Base-by-base conservation (phyloP, 2,888 invertebrate species). In the Cordilura impudica region DNA sequence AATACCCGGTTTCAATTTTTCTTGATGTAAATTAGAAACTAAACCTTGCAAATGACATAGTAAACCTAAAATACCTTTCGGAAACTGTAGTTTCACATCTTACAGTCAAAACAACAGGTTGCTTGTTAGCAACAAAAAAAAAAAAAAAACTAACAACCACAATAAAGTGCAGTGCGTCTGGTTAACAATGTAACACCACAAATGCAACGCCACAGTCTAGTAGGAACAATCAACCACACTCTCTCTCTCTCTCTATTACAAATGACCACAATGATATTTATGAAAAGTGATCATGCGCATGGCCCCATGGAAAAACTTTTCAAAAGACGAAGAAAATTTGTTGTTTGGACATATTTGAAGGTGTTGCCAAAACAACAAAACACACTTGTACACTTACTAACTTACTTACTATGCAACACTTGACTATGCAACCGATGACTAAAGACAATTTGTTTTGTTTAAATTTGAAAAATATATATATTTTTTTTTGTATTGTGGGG, bases 361-460 rank as follows among this genome's bases (percentile, higher is more conserved):
- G 82, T 82, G 83, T 81, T 81, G 78, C 82, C 83, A 74, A 82
- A 82, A 82, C 70, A 70, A 39, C 10, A 66, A 74, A 61, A 73
- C 56, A 70, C 78, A 69, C 45, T 70, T 56, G 31, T 4, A 58
- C 29, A 18, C 61, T 67, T 16, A 53, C 19, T 39, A 73, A 58
- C 23, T 19, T 56, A 49, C 53, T 43, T 18, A 53, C 10, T n/a
- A 39, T 31, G 8, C 29, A 54, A 29, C 16, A 56, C 26, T 26
- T 26, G 3, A 26, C 26, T 26, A 6, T 21, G 56, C 35, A 54
- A 51, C 56, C 14, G 49, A 67, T 49, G 29, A 72, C 39, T 39
- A 54, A 49, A 67, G 39, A 72, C 39, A 60, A n/a, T 67, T 66
- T 54, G 58, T 45, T 51, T 39, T 16, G 21, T 16, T 6, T 12